Base-by-base conservation (phyloP, 2,113 vertebrate genomes). In the Copsychus sechellarum region DNA sequence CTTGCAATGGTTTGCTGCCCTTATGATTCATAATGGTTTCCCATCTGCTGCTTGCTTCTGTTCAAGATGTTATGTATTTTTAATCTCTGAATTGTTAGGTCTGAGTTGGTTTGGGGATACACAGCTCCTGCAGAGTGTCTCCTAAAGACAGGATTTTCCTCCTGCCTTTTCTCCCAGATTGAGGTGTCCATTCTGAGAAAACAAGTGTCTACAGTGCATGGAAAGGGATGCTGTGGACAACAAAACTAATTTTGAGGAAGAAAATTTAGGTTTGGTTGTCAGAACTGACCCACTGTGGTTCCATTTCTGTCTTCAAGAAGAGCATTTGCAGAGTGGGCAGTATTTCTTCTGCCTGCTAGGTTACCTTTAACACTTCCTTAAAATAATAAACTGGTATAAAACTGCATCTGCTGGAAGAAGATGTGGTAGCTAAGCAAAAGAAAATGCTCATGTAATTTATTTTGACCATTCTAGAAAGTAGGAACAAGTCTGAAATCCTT, bases 11-110 rank as follows among this genome's bases (percentile, higher is more conserved):
- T 91, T 95, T 92, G 57, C 78, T 96, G 84, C 93, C 81, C 91
- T 87, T 87, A 38, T 91, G 94, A 96, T 91, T 95, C 93, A 96
- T 96, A 89, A 82, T 85, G 87, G 50, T 54, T 95, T 80, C 66
- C 93, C 94, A 96, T 95, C 84, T 97, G 91, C 74, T 88, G 74
- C 58, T 95, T 82, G 29, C 45, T 90, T 82, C 91, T 95, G 61
- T 54, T 94, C 77, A 92, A 82, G 89, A 91, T 61, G 77, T 33
- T 54, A 47, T 72, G 73, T 66, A 69, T 93, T 91, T 95, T 94
- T 92, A 86, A 77, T 91, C 45, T 82, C 88, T 79, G 66, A 89
- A 65, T 90, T 38, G 14, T 31, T 88, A 70, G 38, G 19, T 88
- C 38, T 90, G 72, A 15, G 14, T 57, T 69, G 57, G 26, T 94